Base-by-base conservation (phyloP, 2,888 invertebrate species). In the Flabesymbios commensalis region DNA sequence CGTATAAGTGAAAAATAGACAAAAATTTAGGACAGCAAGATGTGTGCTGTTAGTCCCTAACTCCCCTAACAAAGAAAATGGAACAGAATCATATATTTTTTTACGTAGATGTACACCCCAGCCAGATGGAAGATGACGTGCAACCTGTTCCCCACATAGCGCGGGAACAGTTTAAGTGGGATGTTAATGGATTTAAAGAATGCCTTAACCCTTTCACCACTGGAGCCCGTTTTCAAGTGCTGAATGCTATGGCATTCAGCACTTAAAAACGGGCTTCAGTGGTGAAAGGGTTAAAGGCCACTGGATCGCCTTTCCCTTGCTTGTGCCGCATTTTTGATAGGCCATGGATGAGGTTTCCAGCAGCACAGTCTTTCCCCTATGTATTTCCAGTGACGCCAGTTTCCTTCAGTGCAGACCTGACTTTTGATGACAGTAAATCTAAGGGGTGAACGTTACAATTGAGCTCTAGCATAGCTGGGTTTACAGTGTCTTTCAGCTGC, bases 391-490 rank as follows among this genome's bases (percentile, higher is more conserved):
- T 54, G 10, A 54, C 55, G 17, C 24, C 55, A 17, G 19, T 4
- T 17, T 54, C 42, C 55, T 54, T 54, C 42, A 54, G 42, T 17
- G 3, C 42, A 1, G n/a, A 17, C 2, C 55, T 22, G 26, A 42
- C 19, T 26, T 54, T 54, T 2, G 17, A 17, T 17, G 43, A 19
- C 3, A 54, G 43, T 17, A 22, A 19, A 28, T 54, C 42, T n/a
- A 54, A 29, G 4, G 55, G 55, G 43, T 54, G 55, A 10, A 54
- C 55, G 42, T 54, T 54, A 29, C 52, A 52, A 10, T 52, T 52
- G 2, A 52, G 19, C 3, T 52, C 32, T 24, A 52, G 19, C n/a
- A 29, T 19, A 1, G 29, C 52, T 4, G 19, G 31, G 33, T 52
- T 52, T 19, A 52, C 31, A 17, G 45, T 45, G n/a, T n/a, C n/a